Evolutionary conservation across 2,113 vertebrate species (phyloP).

Genomic region (Fukomys damarensis): DNA sequence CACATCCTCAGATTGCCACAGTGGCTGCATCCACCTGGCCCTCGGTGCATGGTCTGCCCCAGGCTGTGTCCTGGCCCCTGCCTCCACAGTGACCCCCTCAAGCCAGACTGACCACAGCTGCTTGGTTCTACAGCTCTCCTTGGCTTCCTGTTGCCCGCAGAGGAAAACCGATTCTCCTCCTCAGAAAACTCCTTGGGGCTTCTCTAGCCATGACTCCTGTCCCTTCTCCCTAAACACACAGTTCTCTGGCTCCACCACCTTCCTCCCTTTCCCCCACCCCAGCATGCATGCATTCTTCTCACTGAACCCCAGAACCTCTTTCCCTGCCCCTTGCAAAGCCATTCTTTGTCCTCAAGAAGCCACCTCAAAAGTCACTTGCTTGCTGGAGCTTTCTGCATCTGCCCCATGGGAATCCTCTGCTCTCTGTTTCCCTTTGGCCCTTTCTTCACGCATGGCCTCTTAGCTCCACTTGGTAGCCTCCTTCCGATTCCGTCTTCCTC

Average conservation of each 20-base stretch:
- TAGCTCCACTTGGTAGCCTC: not conserved
- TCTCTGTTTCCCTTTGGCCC: not conserved
- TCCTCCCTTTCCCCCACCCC: not conserved
- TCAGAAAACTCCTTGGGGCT: not conserved
- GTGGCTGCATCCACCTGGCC: not conserved
- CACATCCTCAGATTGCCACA: not conserved
- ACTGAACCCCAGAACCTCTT: no score
- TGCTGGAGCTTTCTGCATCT: not conserved
- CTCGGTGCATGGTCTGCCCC: not conserved
- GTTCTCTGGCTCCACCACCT: not conserved
- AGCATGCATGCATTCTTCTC: not conserved
- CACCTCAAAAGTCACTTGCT: not conserved
- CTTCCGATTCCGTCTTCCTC: not conserved
- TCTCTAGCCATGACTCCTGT: not conserved
- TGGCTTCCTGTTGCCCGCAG: not conserved
- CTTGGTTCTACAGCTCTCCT: not conserved
- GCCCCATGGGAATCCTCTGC: not conserved
- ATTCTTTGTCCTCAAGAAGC: not conserved
- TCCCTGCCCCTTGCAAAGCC: conserved; percentile 9
- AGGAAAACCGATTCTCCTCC: not conserved
- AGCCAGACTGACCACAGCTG: not conserved
- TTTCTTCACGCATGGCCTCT: not conserved
- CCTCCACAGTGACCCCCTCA: not conserved
- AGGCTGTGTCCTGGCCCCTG: not conserved
- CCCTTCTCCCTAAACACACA: not conserved